Percentiles rank a stretch among this genome's conserved stretches.
These are phyloP conservation scores for Megaceryle maxima DNA, from an alignment of 2,113 vertebrate genomes.

Conservation along the genomic window DNA sequence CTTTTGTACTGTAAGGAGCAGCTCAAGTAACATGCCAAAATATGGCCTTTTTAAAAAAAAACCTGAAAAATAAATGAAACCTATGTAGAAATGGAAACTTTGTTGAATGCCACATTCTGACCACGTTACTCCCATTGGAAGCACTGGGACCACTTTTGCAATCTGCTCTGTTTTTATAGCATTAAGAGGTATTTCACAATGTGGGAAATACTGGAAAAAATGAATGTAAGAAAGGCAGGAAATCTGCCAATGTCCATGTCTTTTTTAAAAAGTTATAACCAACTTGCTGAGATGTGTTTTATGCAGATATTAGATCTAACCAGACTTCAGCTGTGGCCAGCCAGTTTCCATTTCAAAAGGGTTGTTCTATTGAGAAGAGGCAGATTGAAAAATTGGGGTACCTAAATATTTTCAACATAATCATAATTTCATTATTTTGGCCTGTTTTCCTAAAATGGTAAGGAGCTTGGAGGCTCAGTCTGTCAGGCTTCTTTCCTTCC, in stretches of 20 bases:
- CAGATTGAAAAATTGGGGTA: rapidly evolving
- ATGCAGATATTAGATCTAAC: not conserved
- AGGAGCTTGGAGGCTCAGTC: not conserved
- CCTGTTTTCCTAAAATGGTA: not conserved
- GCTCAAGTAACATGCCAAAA: conserved; percentile 44
- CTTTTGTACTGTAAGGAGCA: conserved; percentile 3
- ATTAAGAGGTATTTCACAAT: conserved; percentile 36
- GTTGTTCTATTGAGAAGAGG: not conserved
- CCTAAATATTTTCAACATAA: not conserved
- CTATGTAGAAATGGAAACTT: conserved; percentile 56
- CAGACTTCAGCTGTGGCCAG: not conserved
- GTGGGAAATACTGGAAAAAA: conserved; percentile 44
- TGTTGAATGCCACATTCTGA: conserved; percentile 35
- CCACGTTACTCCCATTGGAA: conserved; percentile 26
- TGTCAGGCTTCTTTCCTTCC: not conserved
- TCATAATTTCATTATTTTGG: not conserved
- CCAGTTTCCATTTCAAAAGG: not conserved
- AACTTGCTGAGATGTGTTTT: conserved; percentile 9
- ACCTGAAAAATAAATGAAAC: conserved; percentile 53
- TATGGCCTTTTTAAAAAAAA: conserved; percentile 33
- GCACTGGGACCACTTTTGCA: conserved; percentile 23
- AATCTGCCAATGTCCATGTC: not conserved
- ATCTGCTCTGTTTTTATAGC: conserved; percentile 15
- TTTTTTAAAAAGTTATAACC: not conserved
- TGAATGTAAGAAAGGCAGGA: not conserved